Evolutionary conservation across 2,113 vertebrate species (phyloP).

Genomic region (Pyxicephalus adspersus): DNA sequence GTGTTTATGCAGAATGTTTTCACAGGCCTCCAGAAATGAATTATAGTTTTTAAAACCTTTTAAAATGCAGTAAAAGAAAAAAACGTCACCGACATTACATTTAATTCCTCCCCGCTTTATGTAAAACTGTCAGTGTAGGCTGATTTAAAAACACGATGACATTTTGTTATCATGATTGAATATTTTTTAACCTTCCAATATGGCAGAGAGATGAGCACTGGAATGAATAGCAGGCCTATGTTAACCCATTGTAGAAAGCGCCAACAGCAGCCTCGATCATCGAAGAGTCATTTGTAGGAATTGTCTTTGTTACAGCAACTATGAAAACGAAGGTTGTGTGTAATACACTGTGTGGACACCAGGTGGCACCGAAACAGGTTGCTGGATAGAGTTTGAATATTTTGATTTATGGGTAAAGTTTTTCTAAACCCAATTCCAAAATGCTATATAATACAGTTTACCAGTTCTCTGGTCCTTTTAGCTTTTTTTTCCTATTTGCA

Average conservation of each 20-base stretch:
- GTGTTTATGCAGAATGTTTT: constrained; percentile 52
- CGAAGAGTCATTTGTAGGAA: no score
- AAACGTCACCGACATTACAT: constrained; percentile 48
- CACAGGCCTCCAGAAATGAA: constrained; percentile 50
- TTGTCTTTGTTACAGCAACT: no score
- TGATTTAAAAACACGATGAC: constrained; percentile 55
- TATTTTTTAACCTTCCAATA: constrained; percentile 48
- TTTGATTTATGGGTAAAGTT: no score
- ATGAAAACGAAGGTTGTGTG: no score
- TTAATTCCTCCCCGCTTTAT: constrained; percentile 49
- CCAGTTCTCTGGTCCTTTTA: no score
- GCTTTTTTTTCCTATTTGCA: no score
- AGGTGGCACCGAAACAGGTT: no score
- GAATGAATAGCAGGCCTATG: constrained; percentile 18
- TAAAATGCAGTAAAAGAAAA: constrained; percentile 56
- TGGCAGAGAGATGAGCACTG: constrained; percentile 27
- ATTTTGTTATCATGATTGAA: constrained; percentile 55
- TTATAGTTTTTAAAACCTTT: constrained; percentile 57
- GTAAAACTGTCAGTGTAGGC: constrained; percentile 51
- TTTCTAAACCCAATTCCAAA: no score
- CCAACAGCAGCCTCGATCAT: not conserved
- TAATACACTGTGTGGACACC: no score
- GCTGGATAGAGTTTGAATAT: no score
- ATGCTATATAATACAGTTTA: no score
- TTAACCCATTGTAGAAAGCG: not conserved